Base-by-base conservation (phyloP, 2,888 invertebrate species). In the Gerris lacustris region DNA sequence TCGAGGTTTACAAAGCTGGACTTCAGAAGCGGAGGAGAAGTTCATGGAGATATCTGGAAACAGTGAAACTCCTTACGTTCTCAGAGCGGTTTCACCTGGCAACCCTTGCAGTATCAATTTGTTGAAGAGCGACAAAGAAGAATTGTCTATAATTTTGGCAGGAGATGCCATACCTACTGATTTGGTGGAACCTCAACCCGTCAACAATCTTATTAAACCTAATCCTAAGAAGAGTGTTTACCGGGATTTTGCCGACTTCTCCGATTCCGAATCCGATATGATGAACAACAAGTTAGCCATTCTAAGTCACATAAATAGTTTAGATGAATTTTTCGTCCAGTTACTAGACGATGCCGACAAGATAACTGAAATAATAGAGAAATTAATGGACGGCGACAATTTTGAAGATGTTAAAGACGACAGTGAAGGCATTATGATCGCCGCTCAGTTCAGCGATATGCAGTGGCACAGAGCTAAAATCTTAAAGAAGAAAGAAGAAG, bases 391-490 rank as follows among this genome's bases (percentile, higher is more conserved):
- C 18, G 85, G 84, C 0, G 82, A 84, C 47, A 82, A 81, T 74
- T 84, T 87, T 76, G 81, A 84, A 0, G 9, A 68, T 5, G 31
- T 45, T n/a, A 67, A 69, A 9, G 80, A 80, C 0, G 67, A 72
- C 6, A 66, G 71, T 15, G 72, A 73, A 0, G 86, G 84, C 0
- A 82, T 82, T 5, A 82, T 88, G 69, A 87, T 87, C 74, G 88
- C 87, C 0, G 88, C 87, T 0, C 82, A 84, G 73, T 88, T 85
- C 76, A 85, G 85, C 0, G 87, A 88, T 75, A 88, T 88, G 75
- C 84, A 81, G 7, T 88, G 88, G 88, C 88, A 88, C 77, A 82
- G 89, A 67, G 88, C 88, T 0, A 86, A 86, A 78, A 81, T 89
- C 45, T 79, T 87, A 43, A 17, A 66, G 9, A 66, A 55, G 55